Evolutionary conservation across 2,797 vertebrate genomes (phyloP).

Genomic region (Tragelaphus eurycerus): DNA sequence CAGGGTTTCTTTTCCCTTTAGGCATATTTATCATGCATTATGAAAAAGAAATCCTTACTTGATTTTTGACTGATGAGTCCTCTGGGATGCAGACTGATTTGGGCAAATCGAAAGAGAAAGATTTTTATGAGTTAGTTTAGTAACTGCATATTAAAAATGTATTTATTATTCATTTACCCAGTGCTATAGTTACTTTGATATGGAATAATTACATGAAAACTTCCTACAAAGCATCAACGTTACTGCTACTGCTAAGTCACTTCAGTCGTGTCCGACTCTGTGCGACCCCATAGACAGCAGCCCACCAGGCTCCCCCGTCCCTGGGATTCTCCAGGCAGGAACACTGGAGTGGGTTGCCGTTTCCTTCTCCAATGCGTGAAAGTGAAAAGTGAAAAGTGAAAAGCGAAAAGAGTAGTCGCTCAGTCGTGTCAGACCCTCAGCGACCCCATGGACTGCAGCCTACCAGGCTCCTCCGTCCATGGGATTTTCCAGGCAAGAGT

Average conservation of each 20-base stretch:
- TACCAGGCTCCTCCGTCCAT: no score
- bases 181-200: background rate
- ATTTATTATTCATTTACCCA: constrained; percentile 33
- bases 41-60: constrained; percentile 81
- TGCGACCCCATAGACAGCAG: no score
- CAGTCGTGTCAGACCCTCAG: no score
- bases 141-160: constrained; percentile 26
- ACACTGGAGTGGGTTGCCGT: no score
- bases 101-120: constrained; percentile 61
- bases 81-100: constrained; percentile 73
- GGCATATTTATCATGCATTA: background rate
- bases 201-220: constrained; percentile 20
- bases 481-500: no score
- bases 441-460: no score
- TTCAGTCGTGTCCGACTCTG: no score
- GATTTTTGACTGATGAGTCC: constrained; percentile 81
- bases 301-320: no score
- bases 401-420: no score
- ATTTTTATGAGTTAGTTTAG: constrained; percentile 68
- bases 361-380: no score
- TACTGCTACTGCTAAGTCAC: background rate
- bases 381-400: no score
- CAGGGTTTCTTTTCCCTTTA: background rate
- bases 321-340: no score
- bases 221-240: background rate